Conservation (phyloP, 2,888 invertebrate genomes). For the Digitonthophagus gazella region DNA sequence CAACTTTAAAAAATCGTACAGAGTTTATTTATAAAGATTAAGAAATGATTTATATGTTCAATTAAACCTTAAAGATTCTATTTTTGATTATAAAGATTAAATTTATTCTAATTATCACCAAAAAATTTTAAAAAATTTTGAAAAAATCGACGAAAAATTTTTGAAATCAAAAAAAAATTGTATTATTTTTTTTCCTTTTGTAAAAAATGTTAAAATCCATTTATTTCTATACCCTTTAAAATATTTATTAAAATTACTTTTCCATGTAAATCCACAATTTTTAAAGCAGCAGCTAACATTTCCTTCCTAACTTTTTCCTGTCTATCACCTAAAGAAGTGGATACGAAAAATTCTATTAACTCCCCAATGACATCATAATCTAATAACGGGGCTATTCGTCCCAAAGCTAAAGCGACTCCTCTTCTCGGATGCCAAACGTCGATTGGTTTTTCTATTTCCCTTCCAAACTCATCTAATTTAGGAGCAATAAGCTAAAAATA, state of each 20-base stretch:
- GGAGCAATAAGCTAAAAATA: slow-evolving; percentile 71
- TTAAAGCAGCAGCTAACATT: slow-evolving; percentile 93
- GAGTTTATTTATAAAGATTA: too few species aligned
- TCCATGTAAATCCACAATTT: slow-evolving; percentile 88
- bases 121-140: too few species aligned
- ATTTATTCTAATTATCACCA: too few species aligned
- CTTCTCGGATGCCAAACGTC: slow-evolving; percentile 90
- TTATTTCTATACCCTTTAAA: too few species aligned
- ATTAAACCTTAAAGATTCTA: too few species aligned
- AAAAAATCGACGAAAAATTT: too few species aligned
- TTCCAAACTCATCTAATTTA: slow-evolving; percentile 86
- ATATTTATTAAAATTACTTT: too few species aligned
- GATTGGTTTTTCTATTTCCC: slow-evolving; percentile 77
- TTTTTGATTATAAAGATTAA: too few species aligned
- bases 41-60: too few species aligned
- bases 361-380: slow-evolving; percentile 66
- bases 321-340: slow-evolving; percentile 82
- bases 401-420: slow-evolving; percentile 83
- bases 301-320: slow-evolving; percentile 77
- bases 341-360: slow-evolving; percentile 80
- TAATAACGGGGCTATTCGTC: slow-evolving; percentile 73
- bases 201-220: too few species aligned
- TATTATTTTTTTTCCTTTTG: neutral
- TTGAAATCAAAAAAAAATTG: slow-evolving; percentile 31
- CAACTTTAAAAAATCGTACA: too few species aligned